Percentiles rank a stretch among this genome's conserved stretches.
These are phyloP conservation scores for Thymelicus sylvestris DNA, from an alignment of 2,888 invertebrate genomes.

Conservation along the genomic window DNA sequence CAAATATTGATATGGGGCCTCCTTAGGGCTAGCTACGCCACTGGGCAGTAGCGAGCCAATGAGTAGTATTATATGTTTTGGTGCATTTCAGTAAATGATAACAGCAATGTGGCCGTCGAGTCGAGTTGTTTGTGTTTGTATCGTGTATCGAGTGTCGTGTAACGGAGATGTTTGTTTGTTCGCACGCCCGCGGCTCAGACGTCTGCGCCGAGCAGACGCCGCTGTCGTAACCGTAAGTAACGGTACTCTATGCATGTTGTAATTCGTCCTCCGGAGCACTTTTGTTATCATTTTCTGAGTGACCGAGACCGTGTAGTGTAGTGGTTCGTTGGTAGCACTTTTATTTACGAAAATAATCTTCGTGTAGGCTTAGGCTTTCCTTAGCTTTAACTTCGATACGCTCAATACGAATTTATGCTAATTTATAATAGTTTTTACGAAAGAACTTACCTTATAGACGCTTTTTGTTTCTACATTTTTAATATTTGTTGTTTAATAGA, in stretches of 20 bases:
- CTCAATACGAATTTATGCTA: slow-evolving; percentile 1
- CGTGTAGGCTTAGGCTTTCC: slow-evolving; percentile 26
- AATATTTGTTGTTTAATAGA: slow-evolving; percentile 14
- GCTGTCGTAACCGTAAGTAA: slow-evolving; percentile 74
- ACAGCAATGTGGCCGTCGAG: slow-evolving; percentile 50
- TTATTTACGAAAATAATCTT: slow-evolving; percentile 18
- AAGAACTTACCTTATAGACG: background rate
- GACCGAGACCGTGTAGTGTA: slow-evolving; percentile 48
- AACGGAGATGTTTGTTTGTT: slow-evolving; percentile 57
- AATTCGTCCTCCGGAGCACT: slow-evolving; percentile 48
- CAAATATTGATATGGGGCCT: no score
- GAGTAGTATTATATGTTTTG: slow-evolving; percentile 34
- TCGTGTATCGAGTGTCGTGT: slow-evolving; percentile 30
- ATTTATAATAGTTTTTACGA: background rate
- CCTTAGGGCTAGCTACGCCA: no score
- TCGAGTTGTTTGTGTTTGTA: slow-evolving; percentile 37
- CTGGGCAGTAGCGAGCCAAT: background rate
- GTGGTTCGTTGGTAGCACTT: slow-evolving; percentile 32
- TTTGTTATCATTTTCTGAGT: slow-evolving; percentile 76
- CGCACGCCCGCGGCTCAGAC: slow-evolving; percentile 64
- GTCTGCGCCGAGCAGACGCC: slow-evolving; percentile 66
- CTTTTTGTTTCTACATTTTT: slow-evolving; percentile 9
- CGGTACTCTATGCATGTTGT: slow-evolving; percentile 58
- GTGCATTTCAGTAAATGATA: slow-evolving; percentile 68
- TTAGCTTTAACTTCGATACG: slow-evolving; percentile 11